Conservation (phyloP, 1,140 invertebrate genomes). For the Cryptotermes secundus region DNA sequence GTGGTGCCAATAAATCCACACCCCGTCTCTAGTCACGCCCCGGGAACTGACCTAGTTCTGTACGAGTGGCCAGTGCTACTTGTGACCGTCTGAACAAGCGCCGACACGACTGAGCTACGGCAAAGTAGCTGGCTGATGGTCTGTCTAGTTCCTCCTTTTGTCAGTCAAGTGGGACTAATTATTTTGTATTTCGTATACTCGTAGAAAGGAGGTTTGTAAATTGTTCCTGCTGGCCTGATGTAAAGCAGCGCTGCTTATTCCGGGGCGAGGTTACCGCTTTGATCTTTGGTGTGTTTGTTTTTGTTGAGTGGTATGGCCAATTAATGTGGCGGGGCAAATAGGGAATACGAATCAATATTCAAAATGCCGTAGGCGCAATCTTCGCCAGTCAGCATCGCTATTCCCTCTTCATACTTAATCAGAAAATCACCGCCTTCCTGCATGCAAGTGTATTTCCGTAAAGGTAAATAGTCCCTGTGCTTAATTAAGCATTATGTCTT, state of each 20-base stretch:
- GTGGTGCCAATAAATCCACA: too few species aligned
- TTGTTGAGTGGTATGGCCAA: background rate
- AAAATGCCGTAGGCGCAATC: background rate
- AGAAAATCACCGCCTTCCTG: too few species aligned
- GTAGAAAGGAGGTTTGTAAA: background rate
- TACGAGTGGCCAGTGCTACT: background rate
- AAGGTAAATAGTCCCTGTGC: too few species aligned
- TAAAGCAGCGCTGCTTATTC: background rate
- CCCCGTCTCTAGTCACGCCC: too few species aligned
- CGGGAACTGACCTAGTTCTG: too few species aligned
- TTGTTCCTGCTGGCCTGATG: background rate
- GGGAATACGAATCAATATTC: background rate
- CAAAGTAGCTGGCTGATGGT: background rate
- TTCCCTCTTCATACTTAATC: too few species aligned
- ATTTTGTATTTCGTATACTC: background rate
- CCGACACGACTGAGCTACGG: background rate
- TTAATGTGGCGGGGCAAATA: background rate
- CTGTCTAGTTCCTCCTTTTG: background rate
- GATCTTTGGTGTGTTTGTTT: constrained; percentile 8
- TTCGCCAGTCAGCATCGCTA: background rate
- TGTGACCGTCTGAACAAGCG: background rate
- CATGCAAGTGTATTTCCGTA: too few species aligned
- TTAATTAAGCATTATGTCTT: too few species aligned
- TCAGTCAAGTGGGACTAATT: background rate
- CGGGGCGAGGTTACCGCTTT: background rate